phyloP scores from a whole-genome alignment of 2,113 vertebrate species.

The Chaetops frenatus region DNA sequence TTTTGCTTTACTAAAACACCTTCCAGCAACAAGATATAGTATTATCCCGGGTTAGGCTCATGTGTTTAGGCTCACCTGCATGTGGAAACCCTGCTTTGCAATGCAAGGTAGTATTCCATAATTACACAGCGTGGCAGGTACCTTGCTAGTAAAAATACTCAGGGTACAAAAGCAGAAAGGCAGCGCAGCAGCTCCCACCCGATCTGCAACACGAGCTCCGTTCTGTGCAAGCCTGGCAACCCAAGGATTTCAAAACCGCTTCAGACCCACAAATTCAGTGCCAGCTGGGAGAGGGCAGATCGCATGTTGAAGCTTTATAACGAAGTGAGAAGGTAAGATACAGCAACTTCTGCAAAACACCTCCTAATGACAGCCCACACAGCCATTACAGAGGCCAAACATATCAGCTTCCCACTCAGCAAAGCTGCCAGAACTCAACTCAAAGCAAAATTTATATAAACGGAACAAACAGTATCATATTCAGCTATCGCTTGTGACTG shows the following conservation, averaged over 20 bases:
- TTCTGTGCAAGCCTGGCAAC: constrained; percentile 7
- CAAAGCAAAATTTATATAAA: constrained; percentile 52
- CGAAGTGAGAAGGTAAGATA: constrained; percentile 55
- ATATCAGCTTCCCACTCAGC: constrained; percentile 64
- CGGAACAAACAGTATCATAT: constrained; percentile 47
- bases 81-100: not conserved
- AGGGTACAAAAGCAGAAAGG: not conserved
- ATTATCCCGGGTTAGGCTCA: not conserved
- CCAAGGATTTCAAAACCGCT: not conserved
- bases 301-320: constrained; percentile 35
- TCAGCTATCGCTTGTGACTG: constrained; percentile 18
- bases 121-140: not conserved
- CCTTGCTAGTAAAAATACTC: not conserved
- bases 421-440: constrained; percentile 59
- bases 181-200: not conserved
- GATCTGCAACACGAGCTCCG: not conserved
- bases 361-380: constrained; percentile 64
- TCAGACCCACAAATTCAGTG: constrained; percentile 22
- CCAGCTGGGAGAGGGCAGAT: constrained; percentile 55
- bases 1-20: not conserved
- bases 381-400: constrained; percentile 60
- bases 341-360: constrained; percentile 61
- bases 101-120: not conserved
- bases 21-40: not conserved
- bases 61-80: not conserved